Evolutionary conservation across 2,113 vertebrate genomes (phyloP), one percentile per base, ranked within the genome.

Genomic region (Lucifuga dentata): DNA sequence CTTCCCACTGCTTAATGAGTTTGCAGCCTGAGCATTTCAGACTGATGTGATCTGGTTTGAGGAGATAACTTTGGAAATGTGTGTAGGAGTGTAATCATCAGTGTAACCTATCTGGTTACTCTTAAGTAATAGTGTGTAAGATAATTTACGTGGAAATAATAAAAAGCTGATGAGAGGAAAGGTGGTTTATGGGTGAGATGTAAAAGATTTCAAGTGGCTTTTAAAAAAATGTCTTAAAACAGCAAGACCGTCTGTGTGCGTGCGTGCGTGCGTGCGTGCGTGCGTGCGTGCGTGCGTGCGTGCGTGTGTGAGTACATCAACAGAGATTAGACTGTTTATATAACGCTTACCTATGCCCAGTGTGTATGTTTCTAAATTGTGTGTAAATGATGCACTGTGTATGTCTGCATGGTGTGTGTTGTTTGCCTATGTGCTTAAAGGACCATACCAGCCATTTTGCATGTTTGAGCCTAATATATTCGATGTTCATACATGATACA

Each of bases 1-100:
- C 79, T 85, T 81, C 73, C 41, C 46, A 24, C 26, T 32, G 65
- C 80, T 85, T 88, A 89, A 88, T 86, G 85, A 90, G 71, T 85
- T 84, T 66, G 67, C 76, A 70, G 85, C 73, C 70, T 63, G 67
- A 57, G 65, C 53, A 15, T 64, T 75, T 80, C 21, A 77, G 80
- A 90, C 84, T 77, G 81, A 90, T 84, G 74, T 46, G 67, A 66
- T 68, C 64, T 74, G 67, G 50, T 59, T 26, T 26, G 58, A 65
- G 68, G 84, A 76, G 76, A 68, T 78, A 76, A 83, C 64, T 80
- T 84, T 81, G 63, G 21, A 71, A 66, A 76, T 68, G 21, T 24
- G 41, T 51, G 36, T 40, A 56, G 13, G 53, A 61, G 64, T 11
- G 52, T 61, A 43, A 61, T 74, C 68, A 57, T 70, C 58, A 19